Percentiles rank a stretch among this genome's conserved stretches.
Conservation (phyloP, 2,888 invertebrate species). For the Cryptocheilus praepositus region DNA sequence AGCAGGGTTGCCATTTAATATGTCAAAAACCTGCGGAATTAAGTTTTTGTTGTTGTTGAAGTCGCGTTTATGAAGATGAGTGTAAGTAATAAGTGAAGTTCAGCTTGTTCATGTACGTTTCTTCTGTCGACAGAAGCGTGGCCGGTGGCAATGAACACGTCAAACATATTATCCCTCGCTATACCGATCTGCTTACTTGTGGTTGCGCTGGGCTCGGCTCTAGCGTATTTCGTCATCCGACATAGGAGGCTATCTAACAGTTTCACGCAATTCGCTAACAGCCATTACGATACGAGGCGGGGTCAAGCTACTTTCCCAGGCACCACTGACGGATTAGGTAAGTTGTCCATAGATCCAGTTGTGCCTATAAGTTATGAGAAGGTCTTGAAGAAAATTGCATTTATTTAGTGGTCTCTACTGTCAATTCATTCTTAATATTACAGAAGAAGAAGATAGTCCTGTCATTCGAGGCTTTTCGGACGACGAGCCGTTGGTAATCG, state of each 20-base stretch:
- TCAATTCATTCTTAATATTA: conserved; percentile 47
- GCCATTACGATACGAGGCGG: conserved; percentile 90
- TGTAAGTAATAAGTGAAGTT: not conserved
- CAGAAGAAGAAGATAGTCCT: conserved; percentile 90
- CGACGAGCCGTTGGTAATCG: conserved; percentile 94
- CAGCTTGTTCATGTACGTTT: too few species aligned
- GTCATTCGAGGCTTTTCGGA: conserved; percentile 94
- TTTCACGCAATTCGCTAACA: conserved; percentile 88
- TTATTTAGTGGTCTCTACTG: too few species aligned
- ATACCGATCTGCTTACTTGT: conserved; percentile 78
- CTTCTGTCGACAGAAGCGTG: conserved; percentile 35
- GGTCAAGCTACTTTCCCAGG: conserved; percentile 90
- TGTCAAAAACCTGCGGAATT: too few species aligned
- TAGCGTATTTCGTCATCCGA: conserved; percentile 81
- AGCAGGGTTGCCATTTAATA: too few species aligned
- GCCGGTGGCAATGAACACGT: conserved; percentile 64
- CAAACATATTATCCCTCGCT: conserved; percentile 75
- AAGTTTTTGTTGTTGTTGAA: too few species aligned
- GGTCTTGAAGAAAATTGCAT: too few species aligned
- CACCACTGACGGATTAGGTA: conserved; percentile 81
- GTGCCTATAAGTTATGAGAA: too few species aligned
- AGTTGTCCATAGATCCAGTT: conserved; percentile 43
- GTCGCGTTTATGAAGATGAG: conserved; percentile 1
- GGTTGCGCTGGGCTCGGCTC: conserved; percentile 77
- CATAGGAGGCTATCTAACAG: conserved; percentile 85